Evolutionary conservation across 1,140 invertebrate species (phyloP), one percentile per base, ranked within the genome.

Genomic region (Mactra quadrangularis): DNA sequence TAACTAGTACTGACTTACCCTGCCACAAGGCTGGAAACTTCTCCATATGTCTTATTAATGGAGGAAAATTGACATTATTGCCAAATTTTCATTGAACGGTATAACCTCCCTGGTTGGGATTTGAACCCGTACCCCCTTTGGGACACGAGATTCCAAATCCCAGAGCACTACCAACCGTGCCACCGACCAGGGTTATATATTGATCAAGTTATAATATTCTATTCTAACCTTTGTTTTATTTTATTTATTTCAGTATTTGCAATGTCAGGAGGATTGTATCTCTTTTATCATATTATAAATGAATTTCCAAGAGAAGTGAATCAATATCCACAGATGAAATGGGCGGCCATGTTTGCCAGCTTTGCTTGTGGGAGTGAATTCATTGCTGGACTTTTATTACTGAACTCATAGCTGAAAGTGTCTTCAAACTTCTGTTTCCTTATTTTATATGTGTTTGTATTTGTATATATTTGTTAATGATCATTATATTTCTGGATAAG

Each of bases 161-260:
- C n/a, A n/a, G n/a, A n/a, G n/a, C n/a, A n/a, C n/a, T n/a, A n/a
- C n/a, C n/a, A n/a, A n/a, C n/a, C n/a, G n/a, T n/a, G n/a, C n/a
- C n/a, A n/a, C n/a, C n/a, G n/a, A n/a, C n/a, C n/a, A n/a, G n/a
- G n/a, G n/a, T n/a, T n/a, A n/a, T n/a, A n/a, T n/a, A n/a, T n/a
- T n/a, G n/a, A n/a, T n/a, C n/a, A n/a, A n/a, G n/a, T n/a, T n/a
- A n/a, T n/a, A n/a, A n/a, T n/a, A n/a, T n/a, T n/a, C 9, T 59
- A 59, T 29, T 13, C 25, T 59, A 9, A 29, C 2, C 55, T 22
- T 59, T 6, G 15, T 31, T n/a, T 59, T n/a, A n/a, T n/a, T n/a
- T n/a, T n/a, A n/a, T n/a, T n/a, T n/a, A n/a, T 81, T 81, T 81
- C 77, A 81, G 77, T 35, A 11, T 81, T 81, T 81, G 66, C 66